A percentile compares a stretch with the other conserved stretches of the same genome.
Evolutionary conservation across 1,140 invertebrate species (phyloP).

Genomic region (Drosophila yakuba): DNA sequence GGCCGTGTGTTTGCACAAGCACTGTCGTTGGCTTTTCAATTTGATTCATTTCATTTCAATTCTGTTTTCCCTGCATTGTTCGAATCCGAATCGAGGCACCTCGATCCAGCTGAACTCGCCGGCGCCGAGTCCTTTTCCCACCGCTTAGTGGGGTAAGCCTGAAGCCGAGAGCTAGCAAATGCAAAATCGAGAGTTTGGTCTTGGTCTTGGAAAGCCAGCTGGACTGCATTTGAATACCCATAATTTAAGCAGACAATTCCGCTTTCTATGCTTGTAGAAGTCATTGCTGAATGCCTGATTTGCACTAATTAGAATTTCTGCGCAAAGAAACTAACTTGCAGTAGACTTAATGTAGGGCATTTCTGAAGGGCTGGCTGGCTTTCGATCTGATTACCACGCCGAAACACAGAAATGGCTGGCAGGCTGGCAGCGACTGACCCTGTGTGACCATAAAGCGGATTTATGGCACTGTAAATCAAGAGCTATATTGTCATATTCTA

Average conservation of each 20-base stretch:
- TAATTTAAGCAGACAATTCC: background rate
- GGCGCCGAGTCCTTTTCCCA: background rate
- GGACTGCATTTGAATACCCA: background rate
- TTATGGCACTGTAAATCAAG: slow-evolving; percentile 51
- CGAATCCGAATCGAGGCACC: slow-evolving; percentile 28
- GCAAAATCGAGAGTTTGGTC: slow-evolving; percentile 3
- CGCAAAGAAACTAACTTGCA: too few relatives aligned
- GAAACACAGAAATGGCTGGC: too few relatives aligned
- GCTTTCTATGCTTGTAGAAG: background rate
- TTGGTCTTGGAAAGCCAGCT: background rate
- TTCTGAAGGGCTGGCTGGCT: too few relatives aligned
- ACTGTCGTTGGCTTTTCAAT: slow-evolving; percentile 75
- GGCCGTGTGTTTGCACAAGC: slow-evolving; percentile 46
- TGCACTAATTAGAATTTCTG: too few relatives aligned
- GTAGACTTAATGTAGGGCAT: too few relatives aligned
- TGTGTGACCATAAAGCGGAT: too few relatives aligned
- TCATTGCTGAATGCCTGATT: too few relatives aligned
- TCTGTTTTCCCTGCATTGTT: slow-evolving; percentile 55
- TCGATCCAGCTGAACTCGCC: slow-evolving; percentile 5
- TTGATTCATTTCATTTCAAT: slow-evolving; percentile 70
- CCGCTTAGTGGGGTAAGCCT: slow-evolving; percentile 24
- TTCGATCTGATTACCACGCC: too few relatives aligned
- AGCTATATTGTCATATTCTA: slow-evolving; percentile 74
- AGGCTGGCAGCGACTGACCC: too few relatives aligned
- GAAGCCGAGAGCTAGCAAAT: too few relatives aligned